These are phyloP conservation scores for Phytoseiulus persimilis DNA, from an alignment of 2,888 invertebrate species.

Conservation along the genomic window DNA sequence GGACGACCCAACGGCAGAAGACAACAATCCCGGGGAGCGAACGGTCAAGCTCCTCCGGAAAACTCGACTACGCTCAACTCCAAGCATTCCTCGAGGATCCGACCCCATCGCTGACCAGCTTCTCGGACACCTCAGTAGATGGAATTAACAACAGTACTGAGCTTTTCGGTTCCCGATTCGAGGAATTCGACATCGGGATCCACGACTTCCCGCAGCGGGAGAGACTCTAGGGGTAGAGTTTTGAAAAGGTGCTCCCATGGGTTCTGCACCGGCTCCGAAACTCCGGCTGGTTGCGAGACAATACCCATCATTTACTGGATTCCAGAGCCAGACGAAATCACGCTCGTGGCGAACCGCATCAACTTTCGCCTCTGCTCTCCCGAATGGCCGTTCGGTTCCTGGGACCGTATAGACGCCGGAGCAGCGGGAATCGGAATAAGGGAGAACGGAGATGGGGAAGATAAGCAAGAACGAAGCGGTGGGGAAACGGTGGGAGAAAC, in stretches of 20 bases:
- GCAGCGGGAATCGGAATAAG: background rate
- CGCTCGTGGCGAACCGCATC: background rate
- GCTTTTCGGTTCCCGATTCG: too few relatives aligned
- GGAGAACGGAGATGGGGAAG: background rate
- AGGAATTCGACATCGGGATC: too few relatives aligned
- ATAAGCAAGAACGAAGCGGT: background rate
- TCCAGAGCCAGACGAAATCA: background rate
- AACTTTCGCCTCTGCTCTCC: background rate
- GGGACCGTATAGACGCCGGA: background rate
- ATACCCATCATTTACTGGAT: background rate
- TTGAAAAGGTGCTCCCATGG: too few relatives aligned
- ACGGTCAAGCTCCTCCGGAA: background rate
- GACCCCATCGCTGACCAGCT: too few relatives aligned
- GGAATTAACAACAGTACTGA: too few relatives aligned
- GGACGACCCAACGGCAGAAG: background rate
- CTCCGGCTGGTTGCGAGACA: background rate
- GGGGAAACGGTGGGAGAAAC: background rate
- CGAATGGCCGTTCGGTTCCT: background rate
- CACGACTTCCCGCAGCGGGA: too few relatives aligned
- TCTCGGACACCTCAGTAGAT: too few relatives aligned
- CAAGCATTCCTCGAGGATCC: background rate
- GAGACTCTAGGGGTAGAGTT: too few relatives aligned
- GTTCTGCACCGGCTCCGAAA: background rate
- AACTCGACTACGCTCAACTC: background rate
- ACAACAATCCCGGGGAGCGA: background rate